A percentile compares a stretch with the other conserved stretches of the same genome.
Conservation (phyloP, 2,888 invertebrate genomes). For the Eupithecia pulchellata region DNA sequence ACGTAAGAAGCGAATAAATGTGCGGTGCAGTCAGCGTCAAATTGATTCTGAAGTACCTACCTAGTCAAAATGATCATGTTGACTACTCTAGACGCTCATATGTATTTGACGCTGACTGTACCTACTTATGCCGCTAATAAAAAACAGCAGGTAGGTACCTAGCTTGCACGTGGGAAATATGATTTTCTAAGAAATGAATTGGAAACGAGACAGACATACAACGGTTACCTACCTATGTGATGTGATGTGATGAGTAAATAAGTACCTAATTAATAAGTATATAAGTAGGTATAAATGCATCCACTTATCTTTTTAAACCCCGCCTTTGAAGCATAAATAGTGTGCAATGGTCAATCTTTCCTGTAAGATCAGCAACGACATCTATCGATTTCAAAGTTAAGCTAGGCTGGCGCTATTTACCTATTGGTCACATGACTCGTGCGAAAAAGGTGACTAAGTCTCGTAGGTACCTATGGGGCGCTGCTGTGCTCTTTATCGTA, state of each 20-base stretch:
- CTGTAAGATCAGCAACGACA: not conserved
- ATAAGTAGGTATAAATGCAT: not conserved
- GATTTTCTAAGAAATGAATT: not conserved
- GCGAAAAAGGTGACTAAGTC: no score
- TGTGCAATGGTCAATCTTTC: not conserved
- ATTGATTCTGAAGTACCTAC: no score
- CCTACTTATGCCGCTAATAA: not conserved
- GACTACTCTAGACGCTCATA: no score
- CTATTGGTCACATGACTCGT: not conserved
- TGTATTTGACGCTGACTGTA: no score
- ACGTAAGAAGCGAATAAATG: no score
- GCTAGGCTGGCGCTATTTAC: not conserved
- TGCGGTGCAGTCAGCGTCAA: no score
- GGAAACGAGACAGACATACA: not conserved
- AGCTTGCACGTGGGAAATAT: not conserved
- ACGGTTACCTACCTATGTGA: not conserved
- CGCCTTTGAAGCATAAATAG: not conserved
- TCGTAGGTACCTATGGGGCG: not conserved
- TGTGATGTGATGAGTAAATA: not conserved
- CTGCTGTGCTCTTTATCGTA: not conserved
- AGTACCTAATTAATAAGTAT: not conserved
- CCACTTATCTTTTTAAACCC: not conserved
- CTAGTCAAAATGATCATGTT: no score
- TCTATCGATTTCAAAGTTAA: not conserved
- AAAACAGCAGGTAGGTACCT: not conserved